Evolutionary conservation across 1,140 invertebrate species (phyloP).

Genomic region (Drosophila azteca): DNA sequence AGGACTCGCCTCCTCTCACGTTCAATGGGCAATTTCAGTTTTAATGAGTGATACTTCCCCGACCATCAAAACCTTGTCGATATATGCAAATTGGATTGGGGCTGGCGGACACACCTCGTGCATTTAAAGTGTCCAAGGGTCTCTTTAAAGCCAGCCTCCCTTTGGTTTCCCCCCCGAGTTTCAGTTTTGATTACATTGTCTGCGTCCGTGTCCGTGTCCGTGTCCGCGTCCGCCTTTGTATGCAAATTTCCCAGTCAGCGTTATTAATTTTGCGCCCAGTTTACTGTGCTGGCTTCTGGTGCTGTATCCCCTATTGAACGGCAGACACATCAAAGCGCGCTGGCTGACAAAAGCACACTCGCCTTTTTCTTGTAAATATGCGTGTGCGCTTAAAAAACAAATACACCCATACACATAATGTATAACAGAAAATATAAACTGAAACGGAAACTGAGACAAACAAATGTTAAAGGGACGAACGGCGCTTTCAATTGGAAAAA

Average conservation of each 20-base stretch:
- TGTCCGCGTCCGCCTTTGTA: slow-evolving; percentile 40
- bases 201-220: slow-evolving; percentile 6
- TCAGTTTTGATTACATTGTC: slow-evolving; percentile 37
- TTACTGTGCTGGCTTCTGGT: slow-evolving; percentile 2
- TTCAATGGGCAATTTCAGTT: slow-evolving; percentile 72
- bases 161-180: not conserved
- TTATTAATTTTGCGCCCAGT: slow-evolving; percentile 46
- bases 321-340: slow-evolving; percentile 51
- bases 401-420: not conserved
- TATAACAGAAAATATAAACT: not conserved
- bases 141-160: slow-evolving; percentile 14
- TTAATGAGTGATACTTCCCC: slow-evolving; percentile 48
- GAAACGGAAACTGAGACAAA: slow-evolving; percentile 40
- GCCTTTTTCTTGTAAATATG: slow-evolving; percentile 27
- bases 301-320: slow-evolving; percentile 24
- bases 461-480: slow-evolving; percentile 45
- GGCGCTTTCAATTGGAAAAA: slow-evolving; percentile 67
- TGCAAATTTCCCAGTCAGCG: slow-evolving; percentile 41
- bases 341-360: slow-evolving; percentile 45
- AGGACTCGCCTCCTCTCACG: slow-evolving; percentile 7
- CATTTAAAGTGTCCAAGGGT: slow-evolving; percentile 25
- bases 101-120: not conserved
- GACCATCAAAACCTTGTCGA: slow-evolving; percentile 33
- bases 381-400: slow-evolving; percentile 52
- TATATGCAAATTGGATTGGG: slow-evolving; percentile 63